Percentiles rank a stretch among this genome's conserved stretches.
These are phyloP conservation scores for Drosophila longiperda DNA, from an alignment of 2,888 invertebrate species.

Conservation along the genomic window DNA sequence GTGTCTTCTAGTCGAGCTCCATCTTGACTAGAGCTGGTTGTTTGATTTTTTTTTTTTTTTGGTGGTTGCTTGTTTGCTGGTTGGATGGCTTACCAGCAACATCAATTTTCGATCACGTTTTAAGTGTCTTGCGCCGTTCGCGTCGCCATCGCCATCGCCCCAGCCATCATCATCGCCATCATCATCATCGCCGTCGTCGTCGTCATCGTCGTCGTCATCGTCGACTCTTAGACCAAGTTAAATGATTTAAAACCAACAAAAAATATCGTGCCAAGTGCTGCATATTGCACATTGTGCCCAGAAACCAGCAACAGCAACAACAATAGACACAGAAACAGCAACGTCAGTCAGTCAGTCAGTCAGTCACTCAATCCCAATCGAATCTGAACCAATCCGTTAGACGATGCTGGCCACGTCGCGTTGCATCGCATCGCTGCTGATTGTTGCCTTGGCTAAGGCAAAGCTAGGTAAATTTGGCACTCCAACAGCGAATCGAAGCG, in stretches of 20 bases:
- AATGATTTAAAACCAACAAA: constrained; percentile 80
- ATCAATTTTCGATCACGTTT: constrained; percentile 81
- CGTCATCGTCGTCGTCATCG: constrained; percentile 32
- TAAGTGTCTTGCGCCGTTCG: constrained; percentile 77
- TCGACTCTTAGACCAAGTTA: constrained; percentile 68
- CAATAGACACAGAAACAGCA: constrained; percentile 43
- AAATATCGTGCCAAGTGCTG: constrained; percentile 80
- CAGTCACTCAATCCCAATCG: constrained; percentile 70
- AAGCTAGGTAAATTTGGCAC: constrained; percentile 60
- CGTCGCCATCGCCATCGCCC: constrained; percentile 49
- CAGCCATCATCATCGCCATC: constrained; percentile 47
- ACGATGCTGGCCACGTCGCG: constrained; percentile 60
- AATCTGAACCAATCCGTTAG: constrained; percentile 65
- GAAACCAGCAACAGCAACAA: constrained; percentile 36
- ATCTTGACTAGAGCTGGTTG: neutral
- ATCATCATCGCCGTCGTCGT: constrained; percentile 24
- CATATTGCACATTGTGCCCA: constrained; percentile 72
- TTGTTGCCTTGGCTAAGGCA: constrained; percentile 32
- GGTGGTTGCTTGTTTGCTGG: constrained; percentile 50
- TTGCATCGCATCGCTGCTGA: constrained; percentile 34
- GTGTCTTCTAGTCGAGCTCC: constrained; percentile 1
- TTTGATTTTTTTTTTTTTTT: constrained; percentile 36
- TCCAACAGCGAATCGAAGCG: constrained; percentile 34
- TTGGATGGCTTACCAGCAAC: constrained; percentile 57
- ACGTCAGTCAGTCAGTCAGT: constrained; percentile 50